These are phyloP conservation scores for Nephotettix cincticeps DNA, from an alignment of 1,140 invertebrate species.

Conservation along the genomic window DNA sequence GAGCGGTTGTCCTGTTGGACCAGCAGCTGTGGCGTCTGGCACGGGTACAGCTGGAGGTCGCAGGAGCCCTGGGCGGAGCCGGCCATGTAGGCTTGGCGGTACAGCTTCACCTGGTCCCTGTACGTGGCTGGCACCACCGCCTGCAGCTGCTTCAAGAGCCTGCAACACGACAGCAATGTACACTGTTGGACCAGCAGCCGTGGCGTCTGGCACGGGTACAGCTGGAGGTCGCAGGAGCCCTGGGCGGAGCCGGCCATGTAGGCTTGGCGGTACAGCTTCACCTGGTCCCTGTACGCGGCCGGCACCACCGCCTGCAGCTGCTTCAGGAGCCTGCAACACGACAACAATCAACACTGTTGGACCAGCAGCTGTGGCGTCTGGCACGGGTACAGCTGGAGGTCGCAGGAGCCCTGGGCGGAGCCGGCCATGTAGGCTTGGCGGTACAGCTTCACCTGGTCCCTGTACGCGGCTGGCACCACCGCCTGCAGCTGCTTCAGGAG, in stretches of 20 bases:
- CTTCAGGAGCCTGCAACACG: conserved; percentile 29
- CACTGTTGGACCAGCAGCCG: background rate
- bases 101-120: conserved; percentile 28
- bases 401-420: background rate
- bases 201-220: background rate
- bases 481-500: conserved; percentile 33
- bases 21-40: background rate
- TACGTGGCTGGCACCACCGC: conserved; percentile 26
- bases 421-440: conserved; percentile 30
- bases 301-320: conserved; percentile 28
- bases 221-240: background rate
- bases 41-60: background rate
- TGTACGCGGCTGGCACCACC: conserved; percentile 25
- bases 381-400: background rate
- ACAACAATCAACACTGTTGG: background rate
- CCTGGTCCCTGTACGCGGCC: conserved; percentile 30
- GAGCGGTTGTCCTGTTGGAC: background rate
- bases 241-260: conserved; percentile 17
- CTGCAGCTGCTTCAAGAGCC: conserved; percentile 34
- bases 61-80: background rate
- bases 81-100: conserved; percentile 30
- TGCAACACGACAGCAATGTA: background rate
- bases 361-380: background rate
- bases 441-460: conserved; percentile 29
- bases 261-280: conserved; percentile 30